phyloP scores from a whole-genome alignment of 1,140 invertebrate species.

The Cataglyphis hispanica region DNA sequence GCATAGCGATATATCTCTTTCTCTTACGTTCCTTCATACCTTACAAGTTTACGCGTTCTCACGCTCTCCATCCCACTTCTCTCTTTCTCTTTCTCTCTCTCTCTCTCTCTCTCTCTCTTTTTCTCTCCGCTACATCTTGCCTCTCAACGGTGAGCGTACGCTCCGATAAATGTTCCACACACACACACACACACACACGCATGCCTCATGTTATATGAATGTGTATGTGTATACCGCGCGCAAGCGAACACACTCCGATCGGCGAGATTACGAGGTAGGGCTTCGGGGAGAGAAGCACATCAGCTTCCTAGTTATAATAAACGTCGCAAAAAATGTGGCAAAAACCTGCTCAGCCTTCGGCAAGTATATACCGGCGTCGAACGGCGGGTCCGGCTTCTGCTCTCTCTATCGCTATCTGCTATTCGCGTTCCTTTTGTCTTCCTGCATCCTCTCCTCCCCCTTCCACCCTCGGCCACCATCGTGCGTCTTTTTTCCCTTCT shows the following conservation, averaged over 20 bases:
- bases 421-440: constrained; percentile 54
- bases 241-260: constrained; percentile 62
- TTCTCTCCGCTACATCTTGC: constrained; percentile 49
- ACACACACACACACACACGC: constrained; percentile 62
- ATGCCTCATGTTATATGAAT: neutral
- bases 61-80: constrained; percentile 80
- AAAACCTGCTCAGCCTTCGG: constrained; percentile 85
- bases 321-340: constrained; percentile 81
- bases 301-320: constrained; percentile 86
- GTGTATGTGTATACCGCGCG: constrained; percentile 51
- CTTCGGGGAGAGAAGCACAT: constrained; percentile 74
- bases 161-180: constrained; percentile 60
- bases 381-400: constrained; percentile 66
- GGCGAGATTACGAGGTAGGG: constrained; percentile 74
- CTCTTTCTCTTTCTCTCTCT: constrained; percentile 48
- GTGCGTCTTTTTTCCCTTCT: constrained; percentile 44
- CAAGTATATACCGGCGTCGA: constrained; percentile 73
- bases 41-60: constrained; percentile 82
- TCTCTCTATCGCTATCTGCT: constrained; percentile 68
- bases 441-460: constrained; percentile 65
- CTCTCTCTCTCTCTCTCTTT: constrained; percentile 55
- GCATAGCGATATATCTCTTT: constrained; percentile 53
- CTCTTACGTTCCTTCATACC: constrained; percentile 67
- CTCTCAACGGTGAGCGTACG: constrained; percentile 49
- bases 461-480: constrained; percentile 31